Conservation (phyloP, 2,113 vertebrate genomes). For the Hemiscyllium ocellatum region DNA sequence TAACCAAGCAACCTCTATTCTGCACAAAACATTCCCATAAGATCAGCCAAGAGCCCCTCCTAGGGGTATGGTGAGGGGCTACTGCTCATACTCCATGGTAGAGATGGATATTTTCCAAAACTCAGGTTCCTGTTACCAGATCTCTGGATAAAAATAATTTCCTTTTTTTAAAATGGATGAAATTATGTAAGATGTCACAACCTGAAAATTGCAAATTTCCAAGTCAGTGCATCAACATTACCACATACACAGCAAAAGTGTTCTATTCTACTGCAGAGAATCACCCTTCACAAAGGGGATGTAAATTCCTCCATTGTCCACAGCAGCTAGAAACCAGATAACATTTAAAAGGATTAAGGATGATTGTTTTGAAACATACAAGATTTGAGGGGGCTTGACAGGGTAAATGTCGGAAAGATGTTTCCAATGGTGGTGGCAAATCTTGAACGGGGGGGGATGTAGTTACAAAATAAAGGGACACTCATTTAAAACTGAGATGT, state of each 20-base stretch:
- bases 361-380: no score
- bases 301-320: neutral
- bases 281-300: neutral
- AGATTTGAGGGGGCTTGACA: no score
- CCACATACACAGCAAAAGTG: neutral
- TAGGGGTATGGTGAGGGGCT: neutral
- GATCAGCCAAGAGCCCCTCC: neutral
- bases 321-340: neutral
- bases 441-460: no score
- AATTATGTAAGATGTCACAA: neutral
- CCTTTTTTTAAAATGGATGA: no score
- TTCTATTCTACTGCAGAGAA: neutral
- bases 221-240: neutral
- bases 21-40: neutral
- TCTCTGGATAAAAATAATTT: neutral
- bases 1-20: neutral
- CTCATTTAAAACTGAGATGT: no score
- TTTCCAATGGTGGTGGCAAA: no score
- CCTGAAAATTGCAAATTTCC: neutral
- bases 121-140: neutral
- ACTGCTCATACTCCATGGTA: neutral
- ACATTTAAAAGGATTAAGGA: no score
- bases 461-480: no score
- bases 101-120: neutral
- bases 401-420: no score